A percentile compares a stretch with the other conserved stretches of the same genome.
phyloP scores from a whole-genome alignment of 2,888 invertebrate genomes.

The Synanthedon formicaeformis region DNA sequence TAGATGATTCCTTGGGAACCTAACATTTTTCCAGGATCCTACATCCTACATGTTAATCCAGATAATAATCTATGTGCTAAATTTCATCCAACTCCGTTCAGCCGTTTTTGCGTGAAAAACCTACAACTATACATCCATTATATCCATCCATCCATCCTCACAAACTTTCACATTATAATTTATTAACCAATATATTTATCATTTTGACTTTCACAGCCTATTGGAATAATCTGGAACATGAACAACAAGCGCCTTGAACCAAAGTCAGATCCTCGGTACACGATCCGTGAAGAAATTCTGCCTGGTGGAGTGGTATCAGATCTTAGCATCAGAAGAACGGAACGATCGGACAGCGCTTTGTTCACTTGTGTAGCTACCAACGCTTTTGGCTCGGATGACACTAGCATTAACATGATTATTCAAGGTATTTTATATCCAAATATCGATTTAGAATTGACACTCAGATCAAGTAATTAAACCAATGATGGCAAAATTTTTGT shows the following conservation, averaged over 20 bases:
- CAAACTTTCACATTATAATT: not conserved
- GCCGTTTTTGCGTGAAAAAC: too few relatives aligned
- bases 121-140: too few relatives aligned
- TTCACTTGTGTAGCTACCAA: constrained; percentile 95
- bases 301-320: constrained; percentile 90
- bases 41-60: too few relatives aligned
- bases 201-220: constrained; percentile 66
- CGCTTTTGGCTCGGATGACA: constrained; percentile 93
- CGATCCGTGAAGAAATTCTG: constrained; percentile 87
- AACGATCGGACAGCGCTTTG: constrained; percentile 88
- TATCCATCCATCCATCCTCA: too few relatives aligned
- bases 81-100: too few relatives aligned
- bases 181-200: not conserved
- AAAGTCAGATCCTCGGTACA: constrained; percentile 87
- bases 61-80: too few relatives aligned
- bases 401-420: constrained; percentile 95
- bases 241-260: constrained; percentile 92
- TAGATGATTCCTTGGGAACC: too few relatives aligned
- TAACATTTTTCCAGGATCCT: too few relatives aligned
- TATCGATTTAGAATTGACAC: too few relatives aligned
- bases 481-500: not conserved
- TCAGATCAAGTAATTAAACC: too few relatives aligned
- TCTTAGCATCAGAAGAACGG: constrained; percentile 89
- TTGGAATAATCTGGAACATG: constrained; percentile 95
- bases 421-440: constrained; percentile 72